Evolutionary conservation across 2,113 vertebrate species (phyloP), one percentile per base, ranked within the genome.

Genomic region (Sisor rabdophorus): DNA sequence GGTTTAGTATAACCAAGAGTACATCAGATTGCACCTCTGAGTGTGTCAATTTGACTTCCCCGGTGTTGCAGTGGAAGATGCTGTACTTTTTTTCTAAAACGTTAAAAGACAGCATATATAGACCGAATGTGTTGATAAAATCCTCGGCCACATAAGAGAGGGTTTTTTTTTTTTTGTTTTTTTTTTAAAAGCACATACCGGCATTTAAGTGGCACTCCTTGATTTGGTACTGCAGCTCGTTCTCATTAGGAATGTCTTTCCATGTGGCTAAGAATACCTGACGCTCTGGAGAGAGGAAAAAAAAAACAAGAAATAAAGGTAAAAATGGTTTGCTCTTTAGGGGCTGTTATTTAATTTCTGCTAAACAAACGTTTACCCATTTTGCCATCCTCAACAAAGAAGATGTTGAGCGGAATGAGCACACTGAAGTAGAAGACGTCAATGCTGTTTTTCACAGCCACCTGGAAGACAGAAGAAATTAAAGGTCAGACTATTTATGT

Each of bases 361-460:
- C 71, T 75, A 59, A 32, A 1, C n/a, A 36, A 52, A 59, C 40
- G 54, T 83, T 86, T 90, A 98, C 97, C 97, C 97, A 99, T 99
- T 93, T 99, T 99, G 75, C 97, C 97, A 74, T 99, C 97, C 87
- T 99, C 97, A n/a, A 99, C 97, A 28, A 99, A 99, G 87, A 99
- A 96, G 78, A 98, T 91, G 8, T 94, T 96, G 85, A 99, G 95
- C 60, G 97, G 97, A 86, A 99, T 97, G 63, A 99, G 93, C 76
- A 96, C 97, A 85, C 97, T 99, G 91, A 97, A 99, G 94, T 99
- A 99, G 88, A 99, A 99, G 73, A 99, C 97, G 40, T 99, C 97
- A 0, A 99, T 99, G 89, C 86, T 99, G 93, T 99, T 99, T 92
- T 99, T 99, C 87, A 99, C 97, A 78, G 97, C 97, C 90, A 99